phyloP scores from a whole-genome alignment of 35 echinoderm and acorn worm species.

The Eucidaris tribuloides region DNA sequence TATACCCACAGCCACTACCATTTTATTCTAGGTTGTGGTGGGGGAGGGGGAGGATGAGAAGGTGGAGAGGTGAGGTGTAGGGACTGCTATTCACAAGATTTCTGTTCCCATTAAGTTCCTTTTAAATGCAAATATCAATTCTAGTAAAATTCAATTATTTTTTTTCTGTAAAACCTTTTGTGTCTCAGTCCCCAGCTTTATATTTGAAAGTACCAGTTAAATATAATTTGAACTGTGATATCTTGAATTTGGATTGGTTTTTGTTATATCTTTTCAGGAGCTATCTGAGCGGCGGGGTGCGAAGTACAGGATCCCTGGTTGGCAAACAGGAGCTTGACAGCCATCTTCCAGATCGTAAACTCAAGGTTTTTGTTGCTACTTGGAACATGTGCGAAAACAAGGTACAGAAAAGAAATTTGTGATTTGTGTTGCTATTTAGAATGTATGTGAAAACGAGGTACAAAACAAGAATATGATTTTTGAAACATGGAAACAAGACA shows the following conservation, averaged over 20 bases:
- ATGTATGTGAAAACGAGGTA: slow-evolving; percentile 68
- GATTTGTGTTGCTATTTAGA: slow-evolving; percentile 64
- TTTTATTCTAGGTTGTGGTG: too few relatives aligned
- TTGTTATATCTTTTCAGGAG: slow-evolving; percentile 45
- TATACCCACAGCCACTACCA: too few relatives aligned
- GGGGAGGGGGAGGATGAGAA: too few relatives aligned
- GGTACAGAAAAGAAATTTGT: slow-evolving; percentile 61
- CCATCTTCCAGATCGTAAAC: slow-evolving; percentile 82
- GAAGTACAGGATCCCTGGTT: slow-evolving; percentile 67
- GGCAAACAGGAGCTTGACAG: slow-evolving; percentile 88
- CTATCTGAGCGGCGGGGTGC: slow-evolving; percentile 79
- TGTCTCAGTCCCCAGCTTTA: neutral
- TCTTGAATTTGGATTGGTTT: neutral
- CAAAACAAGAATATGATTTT: too few relatives aligned
- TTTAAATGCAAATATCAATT: neutral
- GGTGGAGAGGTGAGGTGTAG: neutral
- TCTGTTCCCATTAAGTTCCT: neutral
- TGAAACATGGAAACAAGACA: too few relatives aligned
- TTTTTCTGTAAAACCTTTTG: neutral
- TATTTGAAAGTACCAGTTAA: too few relatives aligned
- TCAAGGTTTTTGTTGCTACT: slow-evolving; percentile 85
- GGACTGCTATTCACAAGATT: neutral
- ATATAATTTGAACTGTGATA: neutral
- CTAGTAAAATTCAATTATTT: neutral
- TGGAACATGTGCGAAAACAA: slow-evolving; percentile 99